Evolutionary conservation across 2,797 vertebrate species (phyloP).

Genomic region (Aselliscus stoliczkanus): DNA sequence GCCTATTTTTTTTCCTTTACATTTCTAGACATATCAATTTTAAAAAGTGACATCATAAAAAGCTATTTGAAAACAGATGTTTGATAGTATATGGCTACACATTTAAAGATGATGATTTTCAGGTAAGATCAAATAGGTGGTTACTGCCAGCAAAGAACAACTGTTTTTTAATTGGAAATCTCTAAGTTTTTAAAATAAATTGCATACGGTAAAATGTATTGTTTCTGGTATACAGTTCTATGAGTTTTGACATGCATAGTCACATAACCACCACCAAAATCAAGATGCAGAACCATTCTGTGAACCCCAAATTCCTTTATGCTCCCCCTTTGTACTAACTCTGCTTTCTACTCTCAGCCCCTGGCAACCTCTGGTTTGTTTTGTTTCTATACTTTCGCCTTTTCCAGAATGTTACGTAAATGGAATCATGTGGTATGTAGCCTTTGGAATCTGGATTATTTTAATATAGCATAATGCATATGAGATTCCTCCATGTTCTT

Average conservation of each 20-base stretch:
- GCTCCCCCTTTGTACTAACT: neutral
- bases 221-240: neutral
- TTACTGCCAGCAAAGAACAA: slow-evolving; percentile 12
- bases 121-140: slow-evolving; percentile 20
- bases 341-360: neutral
- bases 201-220: neutral
- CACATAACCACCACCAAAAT: neutral
- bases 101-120: slow-evolving; percentile 24
- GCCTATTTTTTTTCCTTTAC: slow-evolving; percentile 8
- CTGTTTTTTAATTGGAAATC: neutral
- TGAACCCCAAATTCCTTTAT: neutral
- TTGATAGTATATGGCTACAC: neutral
- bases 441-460: neutral
- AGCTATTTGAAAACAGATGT: slow-evolving; percentile 55
- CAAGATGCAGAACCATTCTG: neutral
- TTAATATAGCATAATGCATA: neutral
- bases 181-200: neutral
- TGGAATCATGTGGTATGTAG: neutral
- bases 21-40: slow-evolving; percentile 34
- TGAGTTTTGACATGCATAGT: neutral
- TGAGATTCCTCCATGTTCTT: neutral
- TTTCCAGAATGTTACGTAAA: neutral
- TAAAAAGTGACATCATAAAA: slow-evolving; percentile 18
- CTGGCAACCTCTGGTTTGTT: neutral
- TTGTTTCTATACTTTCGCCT: neutral